Evolutionary conservation across 23 tunicate species (phyloP), one percentile per base, ranked within the genome.

Genomic region (Botrylloides violaceus): DNA sequence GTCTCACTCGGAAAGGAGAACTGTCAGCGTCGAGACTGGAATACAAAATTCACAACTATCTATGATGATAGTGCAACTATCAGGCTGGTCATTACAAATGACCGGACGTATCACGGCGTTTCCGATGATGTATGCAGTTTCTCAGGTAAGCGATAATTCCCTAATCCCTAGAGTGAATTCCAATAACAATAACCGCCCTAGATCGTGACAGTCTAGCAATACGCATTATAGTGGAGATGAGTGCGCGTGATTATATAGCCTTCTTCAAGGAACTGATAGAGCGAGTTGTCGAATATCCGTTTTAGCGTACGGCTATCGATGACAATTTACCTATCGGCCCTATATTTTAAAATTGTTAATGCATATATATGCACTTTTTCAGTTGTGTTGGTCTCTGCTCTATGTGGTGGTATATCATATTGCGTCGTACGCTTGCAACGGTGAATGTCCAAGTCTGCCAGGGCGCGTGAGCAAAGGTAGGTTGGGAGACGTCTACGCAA

Each of bases 81-180:
- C 83, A 2, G 76, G 75, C 3, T 84, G 82, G 58, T 43, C 71
- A 1, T 38, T 53, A 9, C 22, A n/a, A 23, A 61, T 59, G 26
- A 84, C 75, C 35, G 83, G 77, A 5, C 50, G 76, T 33, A 58
- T 79, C 63, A 64, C 78, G 3, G 60, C 72, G 15, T 84, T 84
- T 65, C 92, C 92, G 2, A 57, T 84, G 12, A 80, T 80, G 37
- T 84, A 84, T 64, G 64, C 76, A 3, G 59, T 84, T 32, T 59
- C 74, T 57, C 92, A 84, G 71, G 92, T 78, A 72, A 64, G 59
- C n/a, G n/a, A n/a, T n/a, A n/a, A n/a, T n/a, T n/a, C n/a, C n/a
- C n/a, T n/a, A n/a, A 57, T n/a, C n/a, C n/a, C n/a, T n/a, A n/a
- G n/a, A n/a, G n/a, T n/a, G n/a, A n/a, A n/a, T n/a, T n/a, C n/a